Conservation (phyloP, 2,797 vertebrate species). For the Eutrigla gurnardus region DNA sequence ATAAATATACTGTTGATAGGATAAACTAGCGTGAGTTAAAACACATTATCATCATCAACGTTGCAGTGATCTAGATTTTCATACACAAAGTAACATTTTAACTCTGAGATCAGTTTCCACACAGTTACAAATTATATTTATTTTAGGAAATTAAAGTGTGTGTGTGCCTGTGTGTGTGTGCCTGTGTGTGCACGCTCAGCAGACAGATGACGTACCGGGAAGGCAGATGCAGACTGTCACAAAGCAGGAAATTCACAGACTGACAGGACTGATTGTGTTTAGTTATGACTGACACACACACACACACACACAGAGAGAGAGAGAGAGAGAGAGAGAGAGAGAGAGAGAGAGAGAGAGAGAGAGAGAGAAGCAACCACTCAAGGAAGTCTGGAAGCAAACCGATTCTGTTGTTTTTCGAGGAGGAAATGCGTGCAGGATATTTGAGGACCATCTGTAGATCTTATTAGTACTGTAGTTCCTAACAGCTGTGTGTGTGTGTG, state of each 20-base stretch:
- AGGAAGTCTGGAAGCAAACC: conserved; percentile 63
- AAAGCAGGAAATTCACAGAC: conserved; percentile 79
- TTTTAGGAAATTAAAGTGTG: neutral
- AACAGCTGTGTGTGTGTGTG: conserved; percentile 32
- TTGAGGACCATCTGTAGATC: conserved; percentile 76
- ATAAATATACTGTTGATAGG: neutral
- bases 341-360: conserved; percentile 48
- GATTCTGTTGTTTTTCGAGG: conserved; percentile 75
- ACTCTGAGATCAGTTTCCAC: conserved; percentile 34
- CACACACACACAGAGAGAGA: conserved; percentile 56
- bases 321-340: conserved; percentile 46
- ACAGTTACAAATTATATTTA: conserved; percentile 46
- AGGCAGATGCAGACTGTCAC: conserved; percentile 83
- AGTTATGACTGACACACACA: conserved; percentile 63
- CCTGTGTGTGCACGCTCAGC: conserved; percentile 19
- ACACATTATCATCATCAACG: neutral
- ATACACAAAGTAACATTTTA: conserved; percentile 16
- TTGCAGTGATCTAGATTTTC: neutral
- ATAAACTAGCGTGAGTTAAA: neutral
- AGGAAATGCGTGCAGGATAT: conserved; percentile 82
- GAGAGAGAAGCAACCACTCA: conserved; percentile 51
- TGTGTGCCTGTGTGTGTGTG: conserved; percentile 7
- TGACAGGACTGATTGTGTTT: conserved; percentile 79
- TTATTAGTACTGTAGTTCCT: conserved; percentile 44
- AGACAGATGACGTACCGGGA: conserved; percentile 74